Base-by-base conservation (phyloP, 2,797 vertebrate species). In the Halcyon chelicuti region DNA sequence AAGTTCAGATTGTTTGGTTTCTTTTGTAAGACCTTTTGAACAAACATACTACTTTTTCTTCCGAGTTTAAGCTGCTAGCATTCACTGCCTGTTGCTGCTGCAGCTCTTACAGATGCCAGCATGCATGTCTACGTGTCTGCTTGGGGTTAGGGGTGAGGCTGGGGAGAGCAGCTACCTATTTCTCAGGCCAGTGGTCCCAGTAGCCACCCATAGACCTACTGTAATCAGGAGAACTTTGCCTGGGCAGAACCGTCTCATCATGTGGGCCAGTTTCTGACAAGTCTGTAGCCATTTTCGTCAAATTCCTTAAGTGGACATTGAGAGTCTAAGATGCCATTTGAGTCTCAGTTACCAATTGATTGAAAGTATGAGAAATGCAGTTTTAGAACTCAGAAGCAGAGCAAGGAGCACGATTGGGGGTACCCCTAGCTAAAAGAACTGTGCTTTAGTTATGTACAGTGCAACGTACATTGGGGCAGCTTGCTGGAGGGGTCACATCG, bases 1-100 rank as follows among this genome's bases (percentile, higher is more conserved):
- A 86, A 76, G 77, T 55, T 66, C 65, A 31, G n/a, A 33, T 49
- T 62, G 51, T 62, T 76, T 7, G 25, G 19, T 66, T 93, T 78
- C 33, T 74, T 86, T 93, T 90, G 5, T 55, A 49, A 66, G 86
- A 60, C 39, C 18, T 92, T 92, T 85, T 54, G 31, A 82, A 79
- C 6, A 1, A 73, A 61, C 31, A 67, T 44, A 31, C 18, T 52
- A 2, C n/a, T 90, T 92, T 88, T 88, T 88, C 26, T 86, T 90
- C 63, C 19, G 60, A 55, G 31, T 33, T 58, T 52, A 74, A 83
- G 91, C 23, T 77, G 12, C 29, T 81, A 14, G 14, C 65, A 1
- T 86, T 86, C 31, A 19, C 33, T 88, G 21, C 20, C 42, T 61
- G 18, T 67, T 44, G 57, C 26, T 87, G 72, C 47, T 57, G 11